A percentile compares a stretch with the other conserved stretches of the same genome.
These are phyloP conservation scores for Mola mola DNA, from an alignment of 2,113 vertebrate species.

Conservation along the genomic window DNA sequence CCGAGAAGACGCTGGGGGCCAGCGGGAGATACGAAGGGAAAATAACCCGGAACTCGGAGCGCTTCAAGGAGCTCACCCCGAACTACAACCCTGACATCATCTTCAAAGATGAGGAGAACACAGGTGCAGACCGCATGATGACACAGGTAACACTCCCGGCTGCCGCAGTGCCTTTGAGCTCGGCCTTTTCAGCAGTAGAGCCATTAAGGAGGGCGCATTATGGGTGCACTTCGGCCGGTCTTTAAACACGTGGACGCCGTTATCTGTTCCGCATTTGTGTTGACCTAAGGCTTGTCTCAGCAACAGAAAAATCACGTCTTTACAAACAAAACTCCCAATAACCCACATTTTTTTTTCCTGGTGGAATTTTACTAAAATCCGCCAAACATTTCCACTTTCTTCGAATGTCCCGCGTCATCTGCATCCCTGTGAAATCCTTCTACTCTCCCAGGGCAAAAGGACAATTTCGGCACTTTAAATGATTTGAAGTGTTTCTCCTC, in stretches of 20 bases:
- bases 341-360: too few species aligned
- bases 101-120: conserved; percentile 99
- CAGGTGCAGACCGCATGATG: conserved; percentile 96
- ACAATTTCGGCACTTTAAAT: too few species aligned
- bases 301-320: too few species aligned
- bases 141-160: conserved; percentile 85
- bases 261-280: conserved; percentile 58
- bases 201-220: neutral
- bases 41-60: conserved; percentile 90
- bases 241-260: conserved; percentile 54
- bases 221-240: conserved; percentile 65
- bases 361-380: too few species aligned
- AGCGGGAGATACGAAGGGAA: conserved; percentile 95
- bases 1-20: conserved; percentile 94
- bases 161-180: conserved; percentile 11
- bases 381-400: too few species aligned
- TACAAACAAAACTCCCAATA: too few species aligned
- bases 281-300: conserved; percentile 63
- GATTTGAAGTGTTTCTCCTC: too few species aligned
- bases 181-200: neutral
- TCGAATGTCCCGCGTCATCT: too few species aligned
- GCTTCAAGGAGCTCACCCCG: conserved; percentile 95
- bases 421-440: too few species aligned
- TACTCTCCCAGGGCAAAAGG: too few species aligned
- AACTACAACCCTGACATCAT: conserved; percentile 99